Base-by-base conservation (phyloP, 2,113 vertebrate genomes). In the Hemiprocne comata region DNA sequence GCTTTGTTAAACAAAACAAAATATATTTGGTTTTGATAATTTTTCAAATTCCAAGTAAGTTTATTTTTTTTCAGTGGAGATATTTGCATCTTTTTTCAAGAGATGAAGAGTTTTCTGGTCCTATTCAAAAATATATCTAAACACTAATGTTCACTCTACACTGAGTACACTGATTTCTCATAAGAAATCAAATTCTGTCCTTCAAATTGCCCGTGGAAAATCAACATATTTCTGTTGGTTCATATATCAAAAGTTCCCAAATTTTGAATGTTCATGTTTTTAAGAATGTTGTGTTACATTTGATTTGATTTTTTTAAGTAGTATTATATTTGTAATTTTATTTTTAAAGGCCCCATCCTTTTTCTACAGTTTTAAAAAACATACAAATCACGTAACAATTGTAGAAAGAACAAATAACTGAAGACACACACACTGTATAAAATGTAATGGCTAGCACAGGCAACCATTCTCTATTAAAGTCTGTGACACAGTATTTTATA, bases 171-270 rank as follows among this genome's bases (percentile, higher is more conserved):
- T 61, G 3, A 8, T 78, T 23, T 46, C 7, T 57, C 12, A 16
- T 34, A 64, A 42, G 11, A 57, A 74, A 65, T 36, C 2, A 57
- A 33, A 9, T 54, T 71, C 9, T 31, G 5, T 38, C 10, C 28
- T 78, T 74, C n/a, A 83, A 26, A 69, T n/a, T 40, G 1, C 6
- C 34, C 54, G 6, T 40, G 10, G 19, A 72, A 72, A 90, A 69
- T 8, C 0, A 54, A n/a, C 1, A 9, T 38, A 44, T 36, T 64
- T 67, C 11, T 40, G 9, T 33, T 64, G 4, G 34, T 0, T 4
- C 28, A 7, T 34, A 7, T 19, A 38, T n/a, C 10, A 40, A n/a
- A 76, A 46, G 8, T 54, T 12, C 21, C 1, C 6, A 40, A 31
- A 51, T n/a, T 19, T 60, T 14, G 1, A 31, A 21, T 34, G 31